These are phyloP conservation scores for Corapipo altera DNA, from an alignment of 2,113 vertebrate species.

Conservation along the genomic window DNA sequence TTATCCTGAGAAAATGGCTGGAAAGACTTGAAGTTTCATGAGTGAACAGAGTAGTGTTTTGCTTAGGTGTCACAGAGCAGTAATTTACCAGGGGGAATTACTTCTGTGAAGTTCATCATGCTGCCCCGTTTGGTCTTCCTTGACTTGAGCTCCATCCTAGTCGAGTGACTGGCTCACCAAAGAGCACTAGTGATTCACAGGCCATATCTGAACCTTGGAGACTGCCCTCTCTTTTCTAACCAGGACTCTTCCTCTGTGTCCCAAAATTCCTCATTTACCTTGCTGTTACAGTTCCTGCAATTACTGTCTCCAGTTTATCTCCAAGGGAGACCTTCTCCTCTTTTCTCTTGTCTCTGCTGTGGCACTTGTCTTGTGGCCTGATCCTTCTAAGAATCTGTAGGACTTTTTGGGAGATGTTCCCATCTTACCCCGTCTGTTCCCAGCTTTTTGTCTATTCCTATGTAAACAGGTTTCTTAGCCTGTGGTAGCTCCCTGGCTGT, in stretches of 20 bases:
- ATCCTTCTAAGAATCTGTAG: background rate
- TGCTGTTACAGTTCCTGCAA: background rate
- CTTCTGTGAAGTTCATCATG: background rate
- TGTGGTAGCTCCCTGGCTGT: background rate
- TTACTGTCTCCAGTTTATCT: background rate
- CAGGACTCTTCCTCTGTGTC: background rate
- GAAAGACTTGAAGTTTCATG: background rate
- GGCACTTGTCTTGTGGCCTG: background rate
- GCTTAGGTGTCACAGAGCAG: background rate
- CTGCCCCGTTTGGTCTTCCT: background rate
- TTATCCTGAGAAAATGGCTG: background rate
- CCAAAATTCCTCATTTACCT: background rate
- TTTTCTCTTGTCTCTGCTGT: background rate
- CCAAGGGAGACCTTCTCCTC: background rate
- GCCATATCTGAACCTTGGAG: background rate
- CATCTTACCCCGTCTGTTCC: background rate
- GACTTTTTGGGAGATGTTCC: background rate
- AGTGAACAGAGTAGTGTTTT: background rate
- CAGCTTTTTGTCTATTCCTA: background rate
- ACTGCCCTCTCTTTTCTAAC: background rate
- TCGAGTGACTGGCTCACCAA: background rate
- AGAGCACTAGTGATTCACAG: background rate
- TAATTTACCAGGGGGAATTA: background rate
- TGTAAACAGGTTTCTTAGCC: background rate
- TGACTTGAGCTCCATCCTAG: background rate